Percentiles rank a stretch among this genome's conserved stretches.
phyloP scores from a whole-genome alignment of 2,888 invertebrate genomes.

The Uloborus plumipes region DNA sequence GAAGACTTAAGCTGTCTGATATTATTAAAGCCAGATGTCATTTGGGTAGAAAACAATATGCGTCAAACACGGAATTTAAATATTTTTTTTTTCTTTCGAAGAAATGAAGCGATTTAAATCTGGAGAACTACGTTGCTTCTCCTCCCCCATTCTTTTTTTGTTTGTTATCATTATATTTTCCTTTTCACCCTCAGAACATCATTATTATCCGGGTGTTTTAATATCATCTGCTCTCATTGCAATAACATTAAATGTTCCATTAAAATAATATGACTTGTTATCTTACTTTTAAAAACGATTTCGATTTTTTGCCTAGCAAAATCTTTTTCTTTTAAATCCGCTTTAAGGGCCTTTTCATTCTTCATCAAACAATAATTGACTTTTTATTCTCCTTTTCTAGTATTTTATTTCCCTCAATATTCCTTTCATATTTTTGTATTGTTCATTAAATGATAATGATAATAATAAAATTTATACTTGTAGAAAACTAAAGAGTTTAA shows the following conservation, averaged over 20 bases:
- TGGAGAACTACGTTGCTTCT: slow-evolving; percentile 34
- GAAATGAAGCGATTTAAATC: slow-evolving; percentile 19
- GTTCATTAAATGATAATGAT: no score
- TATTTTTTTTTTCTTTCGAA: slow-evolving; percentile 16
- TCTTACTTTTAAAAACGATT: slow-evolving; percentile 38
- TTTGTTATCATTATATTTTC: slow-evolving; percentile 11
- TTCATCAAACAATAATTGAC: no score
- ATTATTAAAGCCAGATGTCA: slow-evolving; percentile 63
- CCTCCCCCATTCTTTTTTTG: slow-evolving; percentile 15
- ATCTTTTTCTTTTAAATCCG: no score
- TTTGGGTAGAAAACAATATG: slow-evolving; percentile 60
- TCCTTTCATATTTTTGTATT: no score
- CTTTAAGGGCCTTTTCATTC: no score
- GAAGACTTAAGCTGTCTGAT: slow-evolving; percentile 58
- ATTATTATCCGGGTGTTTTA: slow-evolving; percentile 14
- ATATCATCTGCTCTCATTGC: slow-evolving; percentile 43
- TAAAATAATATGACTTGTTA: slow-evolving; percentile 54
- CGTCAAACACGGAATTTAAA: slow-evolving; percentile 60
- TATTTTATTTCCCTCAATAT: no score
- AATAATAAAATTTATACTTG: no score
- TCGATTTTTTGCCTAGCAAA: no score
- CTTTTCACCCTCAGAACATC: neutral
- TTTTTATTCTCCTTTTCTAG: no score
- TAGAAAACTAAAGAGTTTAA: no score
- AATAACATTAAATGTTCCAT: slow-evolving; percentile 53